These are phyloP conservation scores for Sula dactylatra DNA, from an alignment of 2,113 vertebrate genomes.

Conservation along the genomic window DNA sequence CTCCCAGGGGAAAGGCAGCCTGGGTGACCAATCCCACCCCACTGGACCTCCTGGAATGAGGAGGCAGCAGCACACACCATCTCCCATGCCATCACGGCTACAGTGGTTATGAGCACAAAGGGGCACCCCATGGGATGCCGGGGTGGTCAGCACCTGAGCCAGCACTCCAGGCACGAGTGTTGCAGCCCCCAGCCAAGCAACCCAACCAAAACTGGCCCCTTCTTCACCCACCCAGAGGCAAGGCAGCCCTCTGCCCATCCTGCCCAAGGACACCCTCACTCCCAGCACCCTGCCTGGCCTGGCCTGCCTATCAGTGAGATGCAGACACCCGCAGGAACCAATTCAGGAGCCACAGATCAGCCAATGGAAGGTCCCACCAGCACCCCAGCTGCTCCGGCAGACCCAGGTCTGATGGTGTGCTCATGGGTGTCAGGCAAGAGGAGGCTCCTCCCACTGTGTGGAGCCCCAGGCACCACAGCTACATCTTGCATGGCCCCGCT, in stretches of 20 bases:
- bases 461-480: not conserved
- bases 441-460: not conserved
- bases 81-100: not conserved
- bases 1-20: not conserved
- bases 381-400: not conserved
- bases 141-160: not conserved
- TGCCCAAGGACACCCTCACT: not conserved
- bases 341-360: not conserved
- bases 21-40: not conserved
- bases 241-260: not conserved
- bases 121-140: accelerated
- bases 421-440: accelerated
- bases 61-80: not conserved
- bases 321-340: not conserved
- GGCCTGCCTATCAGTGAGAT: not conserved
- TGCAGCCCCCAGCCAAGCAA: not conserved
- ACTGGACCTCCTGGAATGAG: not conserved
- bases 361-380: not conserved
- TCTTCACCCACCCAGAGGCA: not conserved
- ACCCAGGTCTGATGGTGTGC: not conserved
- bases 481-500: accelerated
- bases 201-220: not conserved
- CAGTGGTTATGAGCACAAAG: not conserved
- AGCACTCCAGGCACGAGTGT: accelerated
- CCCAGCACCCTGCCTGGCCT: not conserved